Evolutionary conservation across 2,888 invertebrate species (phyloP).

Genomic region (Sipha maydis): DNA sequence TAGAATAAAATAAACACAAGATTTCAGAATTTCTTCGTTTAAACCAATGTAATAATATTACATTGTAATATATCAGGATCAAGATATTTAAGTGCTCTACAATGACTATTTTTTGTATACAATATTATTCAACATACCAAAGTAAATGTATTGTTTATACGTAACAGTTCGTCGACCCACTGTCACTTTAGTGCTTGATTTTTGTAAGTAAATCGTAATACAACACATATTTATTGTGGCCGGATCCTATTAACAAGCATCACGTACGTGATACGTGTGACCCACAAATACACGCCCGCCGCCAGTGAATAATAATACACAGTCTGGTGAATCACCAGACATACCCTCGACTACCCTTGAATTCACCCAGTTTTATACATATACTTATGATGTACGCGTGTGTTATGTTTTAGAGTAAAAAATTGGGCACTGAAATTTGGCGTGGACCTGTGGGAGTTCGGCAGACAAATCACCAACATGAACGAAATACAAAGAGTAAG

Average conservation of each 20-base stretch:
- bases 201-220: neutral
- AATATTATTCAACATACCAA: neutral
- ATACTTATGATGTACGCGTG: neutral
- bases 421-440: slow-evolving; percentile 93
- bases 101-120: neutral
- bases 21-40: too few species aligned
- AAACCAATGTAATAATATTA: neutral
- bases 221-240: neutral
- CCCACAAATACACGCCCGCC: neutral
- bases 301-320: neutral
- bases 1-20: too few species aligned
- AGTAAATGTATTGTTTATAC: neutral
- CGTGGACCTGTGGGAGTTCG: slow-evolving; percentile 89
- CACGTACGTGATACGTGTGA: slow-evolving; percentile 12
- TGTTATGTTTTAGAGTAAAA: slow-evolving; percentile 79
- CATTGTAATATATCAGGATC: neutral
- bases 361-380: neutral
- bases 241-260: slow-evolving; percentile 9
- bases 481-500: slow-evolving; percentile 87
- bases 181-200: neutral
- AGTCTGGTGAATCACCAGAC: neutral
- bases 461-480: slow-evolving; percentile 87
- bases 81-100: neutral
- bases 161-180: neutral
- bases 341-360: neutral